Conservation (phyloP, 2,888 invertebrate genomes). For the Uropetala carovei region DNA sequence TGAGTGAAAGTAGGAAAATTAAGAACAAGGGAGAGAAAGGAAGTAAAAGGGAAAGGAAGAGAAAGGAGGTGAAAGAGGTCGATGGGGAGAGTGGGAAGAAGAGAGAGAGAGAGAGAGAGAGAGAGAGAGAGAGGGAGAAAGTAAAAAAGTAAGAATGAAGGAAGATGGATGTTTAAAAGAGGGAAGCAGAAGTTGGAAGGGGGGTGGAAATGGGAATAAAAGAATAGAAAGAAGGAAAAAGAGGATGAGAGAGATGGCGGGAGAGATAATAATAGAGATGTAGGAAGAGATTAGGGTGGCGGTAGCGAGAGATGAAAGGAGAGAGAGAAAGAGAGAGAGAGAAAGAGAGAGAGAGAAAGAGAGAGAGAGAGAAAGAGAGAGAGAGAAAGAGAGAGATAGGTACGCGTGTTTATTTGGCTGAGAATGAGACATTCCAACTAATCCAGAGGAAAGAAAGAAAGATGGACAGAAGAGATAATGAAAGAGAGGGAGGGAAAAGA, state of each 20-base stretch:
- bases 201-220: background rate
- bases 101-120: background rate
- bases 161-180: background rate
- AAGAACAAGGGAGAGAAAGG: too few relatives aligned
- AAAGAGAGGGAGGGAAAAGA: too few relatives aligned
- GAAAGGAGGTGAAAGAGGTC: too few relatives aligned
- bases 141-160: background rate
- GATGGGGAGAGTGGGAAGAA: background rate
- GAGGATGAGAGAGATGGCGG: background rate
- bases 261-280: too few relatives aligned
- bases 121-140: background rate
- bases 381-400: background rate
- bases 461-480: too few relatives aligned
- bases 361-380: background rate
- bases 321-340: background rate
- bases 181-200: background rate
- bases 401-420: too few relatives aligned
- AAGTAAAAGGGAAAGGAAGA: too few relatives aligned
- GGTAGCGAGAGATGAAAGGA: too few relatives aligned
- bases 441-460: too few relatives aligned
- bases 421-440: too few relatives aligned
- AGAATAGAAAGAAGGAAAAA: background rate
- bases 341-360: background rate
- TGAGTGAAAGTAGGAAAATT: background rate
- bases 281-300: too few relatives aligned